These are phyloP conservation scores for Orestias chungarensis DNA, from an alignment of 2,797 vertebrate species.

Conservation along the genomic window DNA sequence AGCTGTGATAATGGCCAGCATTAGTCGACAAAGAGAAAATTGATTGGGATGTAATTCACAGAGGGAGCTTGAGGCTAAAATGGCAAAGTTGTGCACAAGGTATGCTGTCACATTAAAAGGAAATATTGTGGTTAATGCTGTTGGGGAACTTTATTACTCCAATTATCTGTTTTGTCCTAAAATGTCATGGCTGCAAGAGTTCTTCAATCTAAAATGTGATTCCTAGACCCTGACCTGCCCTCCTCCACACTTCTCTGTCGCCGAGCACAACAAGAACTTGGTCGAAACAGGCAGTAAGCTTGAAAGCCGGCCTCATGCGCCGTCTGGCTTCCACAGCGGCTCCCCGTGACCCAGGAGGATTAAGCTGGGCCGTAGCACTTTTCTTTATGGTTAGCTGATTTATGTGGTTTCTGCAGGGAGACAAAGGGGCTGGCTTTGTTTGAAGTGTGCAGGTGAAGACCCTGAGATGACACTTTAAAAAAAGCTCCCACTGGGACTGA, in stretches of 20 bases:
- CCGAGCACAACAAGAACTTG: constrained; percentile 28
- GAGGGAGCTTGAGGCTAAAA: constrained; percentile 21
- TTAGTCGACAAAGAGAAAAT: constrained; percentile 30
- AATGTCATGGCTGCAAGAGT: constrained; percentile 35
- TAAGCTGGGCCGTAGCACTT: constrained; percentile 52
- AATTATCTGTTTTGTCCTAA: constrained; percentile 47
- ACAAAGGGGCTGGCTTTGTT: constrained; percentile 71
- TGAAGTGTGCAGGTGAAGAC: constrained; percentile 74
- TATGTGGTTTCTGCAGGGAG: constrained; percentile 62
- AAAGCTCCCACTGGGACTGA: constrained; percentile 59
- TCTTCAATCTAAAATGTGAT: constrained; percentile 6
- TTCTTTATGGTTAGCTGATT: constrained; percentile 68
- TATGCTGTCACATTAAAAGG: constrained; percentile 20
- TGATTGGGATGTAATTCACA: constrained; percentile 19
- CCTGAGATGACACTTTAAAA: constrained; percentile 62
- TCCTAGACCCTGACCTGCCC: not conserved
- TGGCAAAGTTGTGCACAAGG: constrained; percentile 21
- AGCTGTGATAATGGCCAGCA: constrained; percentile 13
- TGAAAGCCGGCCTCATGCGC: constrained; percentile 49
- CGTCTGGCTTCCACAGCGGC: constrained; percentile 34
- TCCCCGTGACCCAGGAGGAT: constrained; percentile 60
- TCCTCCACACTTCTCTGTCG: not conserved
- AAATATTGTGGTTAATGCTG: constrained; percentile 39
- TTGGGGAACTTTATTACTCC: constrained; percentile 34
- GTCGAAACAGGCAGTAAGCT: constrained; percentile 26